Conservation (phyloP, 2,888 invertebrate genomes). For the Incurvaria masculella region DNA sequence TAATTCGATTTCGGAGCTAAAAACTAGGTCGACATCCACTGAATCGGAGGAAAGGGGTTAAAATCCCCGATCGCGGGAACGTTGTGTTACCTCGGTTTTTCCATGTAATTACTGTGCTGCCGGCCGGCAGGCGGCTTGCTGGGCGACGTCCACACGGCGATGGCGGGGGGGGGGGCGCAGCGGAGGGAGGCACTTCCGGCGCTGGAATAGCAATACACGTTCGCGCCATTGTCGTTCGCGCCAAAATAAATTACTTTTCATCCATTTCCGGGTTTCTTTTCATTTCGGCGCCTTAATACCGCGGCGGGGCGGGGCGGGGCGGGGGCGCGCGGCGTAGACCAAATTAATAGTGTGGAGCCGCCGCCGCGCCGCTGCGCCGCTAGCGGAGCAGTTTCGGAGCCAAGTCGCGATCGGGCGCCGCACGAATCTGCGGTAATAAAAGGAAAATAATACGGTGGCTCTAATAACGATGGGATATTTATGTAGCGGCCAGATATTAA, state of each 20-base stretch:
- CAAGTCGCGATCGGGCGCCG: slow-evolving; percentile 46
- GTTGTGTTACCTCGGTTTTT: no score
- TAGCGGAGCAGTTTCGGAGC: slow-evolving; percentile 24
- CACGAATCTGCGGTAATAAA: slow-evolving; percentile 36
- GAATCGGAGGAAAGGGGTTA: no score
- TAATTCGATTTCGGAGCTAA: no score
- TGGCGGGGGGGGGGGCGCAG: slow-evolving; percentile 9
- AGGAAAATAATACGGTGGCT: slow-evolving; percentile 38
- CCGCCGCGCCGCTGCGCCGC: slow-evolving; percentile 21
- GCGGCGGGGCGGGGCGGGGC: slow-evolving; percentile 34
- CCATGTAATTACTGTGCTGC: no score
- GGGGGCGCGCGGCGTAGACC: slow-evolving; percentile 39
- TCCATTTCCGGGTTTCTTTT: slow-evolving; percentile 42
- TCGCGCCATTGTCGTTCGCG: slow-evolving; percentile 26
- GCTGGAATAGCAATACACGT: slow-evolving; percentile 16
- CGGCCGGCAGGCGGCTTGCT: no score
- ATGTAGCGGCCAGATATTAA: slow-evolving; percentile 36
- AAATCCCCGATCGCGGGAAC: no score
- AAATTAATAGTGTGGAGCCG: slow-evolving; percentile 39
- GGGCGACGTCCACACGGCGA: background rate
- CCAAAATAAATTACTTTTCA: slow-evolving; percentile 42
- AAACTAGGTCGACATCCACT: no score
- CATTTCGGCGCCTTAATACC: slow-evolving; percentile 41
- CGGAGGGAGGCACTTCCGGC: slow-evolving; percentile 3
- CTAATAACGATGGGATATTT: slow-evolving; percentile 30